Evolutionary conservation across 2,797 vertebrate species (phyloP).

Genomic region (Sebastes taczanowskii): DNA sequence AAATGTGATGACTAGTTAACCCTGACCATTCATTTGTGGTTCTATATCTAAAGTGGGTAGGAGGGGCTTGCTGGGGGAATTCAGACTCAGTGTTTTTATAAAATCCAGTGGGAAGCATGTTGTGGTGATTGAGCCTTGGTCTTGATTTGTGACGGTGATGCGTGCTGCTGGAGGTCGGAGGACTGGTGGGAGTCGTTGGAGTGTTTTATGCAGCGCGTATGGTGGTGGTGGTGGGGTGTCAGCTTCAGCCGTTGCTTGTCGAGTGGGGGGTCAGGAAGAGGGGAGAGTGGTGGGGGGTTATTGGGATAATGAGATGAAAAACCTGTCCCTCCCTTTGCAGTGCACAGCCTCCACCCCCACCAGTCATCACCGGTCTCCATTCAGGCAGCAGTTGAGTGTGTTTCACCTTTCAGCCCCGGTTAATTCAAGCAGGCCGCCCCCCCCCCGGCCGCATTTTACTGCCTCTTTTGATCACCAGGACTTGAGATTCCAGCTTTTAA

Average conservation of each 20-base stretch:
- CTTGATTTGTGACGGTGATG: conserved; percentile 22
- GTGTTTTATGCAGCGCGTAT: conserved; percentile 35
- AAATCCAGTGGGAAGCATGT: background rate
- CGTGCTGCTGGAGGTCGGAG: conserved; percentile 21
- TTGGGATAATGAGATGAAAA: conserved; percentile 58
- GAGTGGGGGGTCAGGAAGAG: conserved; percentile 62
- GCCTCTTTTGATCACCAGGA: conserved; percentile 58
- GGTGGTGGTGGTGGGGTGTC: conserved; percentile 21
- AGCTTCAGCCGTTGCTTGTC: conserved; percentile 56
- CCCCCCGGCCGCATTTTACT: conserved; percentile 45
- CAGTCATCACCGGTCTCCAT: conserved; percentile 44
- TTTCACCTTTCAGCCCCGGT: conserved; percentile 70
- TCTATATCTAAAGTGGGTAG: background rate
- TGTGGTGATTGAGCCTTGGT: background rate
- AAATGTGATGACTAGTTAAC: background rate
- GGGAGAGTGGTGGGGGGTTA: background rate
- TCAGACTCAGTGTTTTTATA: background rate
- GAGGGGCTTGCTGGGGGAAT: background rate
- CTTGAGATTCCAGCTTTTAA: conserved; percentile 56
- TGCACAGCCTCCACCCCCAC: conserved; percentile 40
- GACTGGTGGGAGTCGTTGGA: conserved; percentile 34
- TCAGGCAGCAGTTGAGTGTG: conserved; percentile 62
- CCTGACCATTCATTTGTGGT: background rate
- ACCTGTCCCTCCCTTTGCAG: conserved; percentile 33
- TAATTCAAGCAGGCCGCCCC: conserved; percentile 60